Percentiles rank a stretch among this genome's conserved stretches.
Conservation (phyloP, 2,797 vertebrate genomes). For the Ptychadena robeensis region DNA sequence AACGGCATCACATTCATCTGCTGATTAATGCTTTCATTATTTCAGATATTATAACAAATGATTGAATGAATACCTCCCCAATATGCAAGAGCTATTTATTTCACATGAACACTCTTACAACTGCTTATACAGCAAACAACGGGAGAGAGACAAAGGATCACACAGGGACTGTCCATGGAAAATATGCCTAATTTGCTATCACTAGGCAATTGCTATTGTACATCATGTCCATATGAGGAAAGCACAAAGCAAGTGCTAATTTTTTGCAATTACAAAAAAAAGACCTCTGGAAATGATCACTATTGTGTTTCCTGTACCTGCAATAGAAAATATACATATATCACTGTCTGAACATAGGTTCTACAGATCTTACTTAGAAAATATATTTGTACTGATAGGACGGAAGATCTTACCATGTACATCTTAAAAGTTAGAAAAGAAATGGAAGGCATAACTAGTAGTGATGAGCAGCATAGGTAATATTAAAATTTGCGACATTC, state of each 20-base stretch:
- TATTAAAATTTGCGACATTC: too few relatives aligned
- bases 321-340: background rate
- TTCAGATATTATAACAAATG: conserved; percentile 14
- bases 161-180: background rate
- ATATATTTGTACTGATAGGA: too few relatives aligned
- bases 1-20: conserved; percentile 4
- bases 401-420: background rate
- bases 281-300: background rate
- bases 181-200: background rate
- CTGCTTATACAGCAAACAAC: background rate
- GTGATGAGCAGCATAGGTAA: too few relatives aligned
- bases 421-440: background rate
- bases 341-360: too few relatives aligned
- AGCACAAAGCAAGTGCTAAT: background rate
- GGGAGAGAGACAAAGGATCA: background rate
- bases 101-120: background rate
- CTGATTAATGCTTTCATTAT: conserved; percentile 39
- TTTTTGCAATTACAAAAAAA: background rate
- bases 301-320: background rate
- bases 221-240: background rate
- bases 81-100: conserved; percentile 10
- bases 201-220: background rate
- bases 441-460: background rate
- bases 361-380: too few relatives aligned
- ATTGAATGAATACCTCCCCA: conserved; percentile 21